Conservation (phyloP, 2,113 vertebrate genomes). For the Petrocephalus zakoni region DNA sequence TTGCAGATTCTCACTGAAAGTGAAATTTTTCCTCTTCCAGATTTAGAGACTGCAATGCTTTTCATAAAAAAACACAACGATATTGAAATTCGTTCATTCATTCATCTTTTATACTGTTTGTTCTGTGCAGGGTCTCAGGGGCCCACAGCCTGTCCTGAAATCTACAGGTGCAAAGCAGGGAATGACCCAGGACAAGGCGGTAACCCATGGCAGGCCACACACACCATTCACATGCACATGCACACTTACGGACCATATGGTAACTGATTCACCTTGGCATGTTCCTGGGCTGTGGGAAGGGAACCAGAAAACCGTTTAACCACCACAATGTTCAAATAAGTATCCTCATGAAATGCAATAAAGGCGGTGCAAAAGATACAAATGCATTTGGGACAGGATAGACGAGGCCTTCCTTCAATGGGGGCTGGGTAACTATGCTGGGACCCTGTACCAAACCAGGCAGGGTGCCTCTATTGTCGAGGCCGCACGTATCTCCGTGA, state of each 20-base stretch:
- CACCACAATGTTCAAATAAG: neutral
- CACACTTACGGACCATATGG: neutral
- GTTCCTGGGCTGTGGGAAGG: neutral
- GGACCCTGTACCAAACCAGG: neutral
- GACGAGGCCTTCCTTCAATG: neutral
- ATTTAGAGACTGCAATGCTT: neutral
- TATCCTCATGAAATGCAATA: neutral
- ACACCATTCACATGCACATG: neutral
- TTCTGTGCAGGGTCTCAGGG: neutral
- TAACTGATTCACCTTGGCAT: neutral
- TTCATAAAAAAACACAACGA: neutral
- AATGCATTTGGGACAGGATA: neutral
- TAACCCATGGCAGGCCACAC: neutral
- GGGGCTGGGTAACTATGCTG: neutral
- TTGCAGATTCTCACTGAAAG: neutral
- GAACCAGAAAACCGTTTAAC: neutral
- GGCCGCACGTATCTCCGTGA: neutral
- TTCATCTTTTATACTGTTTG: neutral
- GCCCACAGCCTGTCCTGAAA: neutral
- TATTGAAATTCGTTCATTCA: neutral
- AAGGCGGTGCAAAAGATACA: neutral
- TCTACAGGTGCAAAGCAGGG: neutral
- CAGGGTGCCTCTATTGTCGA: neutral
- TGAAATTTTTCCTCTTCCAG: neutral
- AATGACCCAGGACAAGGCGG: neutral